Conservation (phyloP, 2,113 vertebrate species). For the Ranitomeya variabilis region DNA sequence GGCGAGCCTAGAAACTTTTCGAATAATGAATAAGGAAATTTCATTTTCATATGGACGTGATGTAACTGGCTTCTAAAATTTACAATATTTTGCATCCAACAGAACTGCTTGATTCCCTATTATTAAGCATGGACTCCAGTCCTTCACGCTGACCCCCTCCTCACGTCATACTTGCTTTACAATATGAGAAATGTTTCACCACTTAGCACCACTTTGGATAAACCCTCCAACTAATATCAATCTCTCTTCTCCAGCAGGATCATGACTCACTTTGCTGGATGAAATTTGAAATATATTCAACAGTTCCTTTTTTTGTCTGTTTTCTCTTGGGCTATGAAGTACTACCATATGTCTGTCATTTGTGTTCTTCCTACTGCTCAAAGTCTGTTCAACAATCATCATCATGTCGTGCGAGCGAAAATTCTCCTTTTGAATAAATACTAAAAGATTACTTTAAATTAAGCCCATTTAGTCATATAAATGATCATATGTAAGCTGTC, state of each 20-base stretch:
- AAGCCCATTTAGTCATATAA: constrained; percentile 34
- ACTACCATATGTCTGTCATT: constrained; percentile 49
- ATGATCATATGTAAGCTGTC: constrained; percentile 35
- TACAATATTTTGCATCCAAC: neutral
- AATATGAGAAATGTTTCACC: neutral
- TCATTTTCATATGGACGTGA: neutral
- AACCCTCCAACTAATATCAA: constrained; percentile 8
- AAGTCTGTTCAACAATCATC: constrained; percentile 34
- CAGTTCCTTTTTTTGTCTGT: constrained; percentile 25
- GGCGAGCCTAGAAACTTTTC: neutral
- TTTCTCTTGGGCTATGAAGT: constrained; percentile 36
- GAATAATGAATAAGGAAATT: neutral
- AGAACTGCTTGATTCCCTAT: neutral
- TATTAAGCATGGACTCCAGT: neutral
- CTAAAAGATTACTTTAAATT: constrained; percentile 25
- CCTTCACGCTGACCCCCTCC: neutral
- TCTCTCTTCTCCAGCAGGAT: neutral
- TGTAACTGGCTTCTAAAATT: neutral
- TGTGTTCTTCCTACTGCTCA: constrained; percentile 44
- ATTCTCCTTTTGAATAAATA: neutral
- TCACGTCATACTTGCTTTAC: neutral
- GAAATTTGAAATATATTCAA: constrained; percentile 36
- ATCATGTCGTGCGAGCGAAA: neutral
- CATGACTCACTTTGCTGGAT: constrained; percentile 36
- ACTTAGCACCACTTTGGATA: constrained; percentile 5